phyloP scores from a whole-genome alignment of 1,140 invertebrate genomes.

The Contarinia nasturtii region DNA sequence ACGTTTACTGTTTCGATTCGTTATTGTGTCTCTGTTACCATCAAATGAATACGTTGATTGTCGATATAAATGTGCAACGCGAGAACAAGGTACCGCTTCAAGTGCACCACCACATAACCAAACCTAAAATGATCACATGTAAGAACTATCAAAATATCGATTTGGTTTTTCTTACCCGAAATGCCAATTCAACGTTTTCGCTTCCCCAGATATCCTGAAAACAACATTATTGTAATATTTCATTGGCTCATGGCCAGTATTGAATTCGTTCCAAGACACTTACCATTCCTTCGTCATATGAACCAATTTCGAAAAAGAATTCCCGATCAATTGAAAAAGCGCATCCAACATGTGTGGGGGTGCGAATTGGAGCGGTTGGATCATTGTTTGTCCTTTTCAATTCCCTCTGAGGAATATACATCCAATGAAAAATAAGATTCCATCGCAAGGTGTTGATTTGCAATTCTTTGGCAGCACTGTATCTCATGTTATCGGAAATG shows the following conservation, averaged over 20 bases:
- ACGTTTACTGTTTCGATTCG: conserved; percentile 74
- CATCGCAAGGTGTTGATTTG: conserved; percentile 97
- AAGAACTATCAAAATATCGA: conserved; percentile 5
- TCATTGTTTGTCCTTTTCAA: conserved; percentile 61
- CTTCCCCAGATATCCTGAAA: too few relatives aligned
- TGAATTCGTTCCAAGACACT: too few relatives aligned
- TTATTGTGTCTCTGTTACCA: conserved; percentile 60
- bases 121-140: conserved; percentile 29
- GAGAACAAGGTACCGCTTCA: conserved; percentile 89
- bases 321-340: conserved; percentile 77
- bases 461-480: conserved; percentile 70
- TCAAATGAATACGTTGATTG: conserved; percentile 86
- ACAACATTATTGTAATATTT: too few relatives aligned
- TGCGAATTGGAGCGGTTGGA: conserved; percentile 55
- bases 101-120: conserved; percentile 96
- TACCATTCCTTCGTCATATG: conserved; percentile 78
- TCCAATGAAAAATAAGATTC: conserved; percentile 69
- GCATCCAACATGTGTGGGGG: conserved; percentile 92
- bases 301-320: conserved; percentile 78
- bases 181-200: too few relatives aligned
- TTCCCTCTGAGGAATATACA: conserved; percentile 30
- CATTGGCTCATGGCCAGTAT: too few relatives aligned
- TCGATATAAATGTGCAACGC: conserved; percentile 92
- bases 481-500: conserved; percentile 81
- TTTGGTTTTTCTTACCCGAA: conserved; percentile 6